Base-by-base conservation (phyloP, 2,888 invertebrate genomes). In the Zelleria hepariella region DNA sequence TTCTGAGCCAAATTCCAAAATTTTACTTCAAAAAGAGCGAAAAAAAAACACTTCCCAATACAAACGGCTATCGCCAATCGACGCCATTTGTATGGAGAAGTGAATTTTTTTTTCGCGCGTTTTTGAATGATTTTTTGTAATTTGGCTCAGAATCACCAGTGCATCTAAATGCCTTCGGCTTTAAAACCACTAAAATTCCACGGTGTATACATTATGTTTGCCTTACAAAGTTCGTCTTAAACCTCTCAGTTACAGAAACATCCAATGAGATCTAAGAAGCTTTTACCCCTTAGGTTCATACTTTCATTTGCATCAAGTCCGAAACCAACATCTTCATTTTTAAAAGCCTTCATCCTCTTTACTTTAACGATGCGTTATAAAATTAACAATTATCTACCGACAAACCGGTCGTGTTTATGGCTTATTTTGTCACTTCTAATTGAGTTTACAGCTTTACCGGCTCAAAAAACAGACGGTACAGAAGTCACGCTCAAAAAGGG, bases 371-470 rank as follows among this genome's bases (percentile, higher is more conserved):
- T 6, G 54, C 26, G 54, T 54, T 54, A 18, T 25, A 54, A 54
- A 54, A 24, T 26, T 26, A 25, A 54, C 26, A 25, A 54, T 54
- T 54, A 54, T 15, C 18, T 15, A 7, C 25, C 10, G n/a, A 25
- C 26, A 6, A 54, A 26, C 26, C 15, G 4, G 54, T 54, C 18
- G 18, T 18, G 25, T 70, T 71, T 67, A 72, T 68, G 65, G 63
- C 68, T 69, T 71, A 70, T 70, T 72, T 69, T 68, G 68, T 66
- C 68, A 66, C 64, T 62, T 66, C 57, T 64, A 66, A 67, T 67
- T 64, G 65, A 52, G 21, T 61, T 67, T 66, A 68, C 63, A 52
- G 62, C 63, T 54, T 59, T 60, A 24, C 64, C 7, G 27, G 5
- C 21, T 15, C 32, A 42, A 15, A 42, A 15, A 2, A 2, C 2